Evolutionary conservation across 2,888 invertebrate genomes (phyloP).

Genomic region (Taenaris catops): DNA sequence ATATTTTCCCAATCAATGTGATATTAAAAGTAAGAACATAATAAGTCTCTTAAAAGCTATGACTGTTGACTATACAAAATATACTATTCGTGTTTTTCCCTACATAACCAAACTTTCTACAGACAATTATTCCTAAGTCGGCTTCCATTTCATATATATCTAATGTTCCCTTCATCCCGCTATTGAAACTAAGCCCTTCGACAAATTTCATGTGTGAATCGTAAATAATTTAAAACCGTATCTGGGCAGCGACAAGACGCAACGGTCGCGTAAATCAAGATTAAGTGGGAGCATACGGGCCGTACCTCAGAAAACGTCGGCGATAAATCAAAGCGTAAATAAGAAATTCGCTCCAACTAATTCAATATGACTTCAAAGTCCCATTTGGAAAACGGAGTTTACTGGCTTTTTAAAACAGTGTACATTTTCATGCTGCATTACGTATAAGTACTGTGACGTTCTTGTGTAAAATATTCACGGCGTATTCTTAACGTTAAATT

Average conservation of each 20-base stretch:
- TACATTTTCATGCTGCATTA: too few species aligned
- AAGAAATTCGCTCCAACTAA: constrained; percentile 65
- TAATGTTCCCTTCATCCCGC: constrained; percentile 4
- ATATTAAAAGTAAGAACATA: too few species aligned
- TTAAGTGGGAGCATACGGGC: constrained; percentile 59
- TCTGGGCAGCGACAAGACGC: constrained; percentile 48
- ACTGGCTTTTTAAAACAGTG: constrained; percentile 1
- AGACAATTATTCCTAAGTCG: too few species aligned
- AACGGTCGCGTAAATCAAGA: constrained; percentile 69
- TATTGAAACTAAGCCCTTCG: constrained; percentile 27
- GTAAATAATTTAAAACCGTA: constrained; percentile 59
- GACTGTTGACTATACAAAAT: too few species aligned
- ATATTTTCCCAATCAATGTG: too few species aligned
- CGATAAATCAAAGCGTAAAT: constrained; percentile 65
- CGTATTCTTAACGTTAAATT: too few species aligned
- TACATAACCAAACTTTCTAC: too few species aligned
- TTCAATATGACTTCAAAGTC: constrained; percentile 62
- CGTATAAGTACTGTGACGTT: too few species aligned
- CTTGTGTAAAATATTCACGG: too few species aligned
- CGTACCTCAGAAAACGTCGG: constrained; percentile 61
- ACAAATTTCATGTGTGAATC: constrained; percentile 40
- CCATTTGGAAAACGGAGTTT: constrained; percentile 32
- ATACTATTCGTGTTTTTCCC: too few species aligned
- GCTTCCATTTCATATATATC: too few species aligned
- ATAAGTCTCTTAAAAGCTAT: too few species aligned